phyloP scores from a whole-genome alignment of 1,140 invertebrate species.

The Battus philenor region DNA sequence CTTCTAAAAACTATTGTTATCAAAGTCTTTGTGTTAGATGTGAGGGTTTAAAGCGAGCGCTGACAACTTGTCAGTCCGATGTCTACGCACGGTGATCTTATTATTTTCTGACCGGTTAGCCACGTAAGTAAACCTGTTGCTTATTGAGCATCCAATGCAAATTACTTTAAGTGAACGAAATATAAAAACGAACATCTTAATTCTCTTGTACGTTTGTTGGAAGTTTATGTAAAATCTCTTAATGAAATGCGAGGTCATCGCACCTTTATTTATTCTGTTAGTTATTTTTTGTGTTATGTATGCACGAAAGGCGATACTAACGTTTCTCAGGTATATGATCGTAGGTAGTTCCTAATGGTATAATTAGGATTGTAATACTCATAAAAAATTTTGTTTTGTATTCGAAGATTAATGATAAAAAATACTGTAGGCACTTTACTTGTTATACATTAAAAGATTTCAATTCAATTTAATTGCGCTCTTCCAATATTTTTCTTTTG shows the following conservation, averaged over 20 bases:
- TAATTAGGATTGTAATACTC: no score
- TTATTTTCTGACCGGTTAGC: conserved; percentile 15
- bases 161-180: conserved; percentile 9
- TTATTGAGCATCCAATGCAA: conserved; percentile 14
- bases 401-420: no score
- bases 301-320: background rate
- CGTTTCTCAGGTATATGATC: background rate
- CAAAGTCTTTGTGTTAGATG: background rate
- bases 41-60: background rate
- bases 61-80: conserved; percentile 7
- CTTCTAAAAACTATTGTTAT: conserved; percentile 1
- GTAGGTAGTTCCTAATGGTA: no score
- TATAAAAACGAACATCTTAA: conserved; percentile 13
- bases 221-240: conserved; percentile 15
- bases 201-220: background rate
- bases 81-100: conserved; percentile 19
- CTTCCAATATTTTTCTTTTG: no score
- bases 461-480: no score
- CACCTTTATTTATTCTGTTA: conserved; percentile 13
- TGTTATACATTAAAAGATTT: background rate
- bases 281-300: conserved; percentile 5
- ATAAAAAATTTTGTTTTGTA: no score
- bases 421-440: background rate
- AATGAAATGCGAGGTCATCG: conserved; percentile 11
- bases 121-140: conserved; percentile 15